Evolutionary conservation across 2,113 vertebrate species (phyloP), one percentile per base, ranked within the genome.

Genomic region (Motacilla alba): DNA sequence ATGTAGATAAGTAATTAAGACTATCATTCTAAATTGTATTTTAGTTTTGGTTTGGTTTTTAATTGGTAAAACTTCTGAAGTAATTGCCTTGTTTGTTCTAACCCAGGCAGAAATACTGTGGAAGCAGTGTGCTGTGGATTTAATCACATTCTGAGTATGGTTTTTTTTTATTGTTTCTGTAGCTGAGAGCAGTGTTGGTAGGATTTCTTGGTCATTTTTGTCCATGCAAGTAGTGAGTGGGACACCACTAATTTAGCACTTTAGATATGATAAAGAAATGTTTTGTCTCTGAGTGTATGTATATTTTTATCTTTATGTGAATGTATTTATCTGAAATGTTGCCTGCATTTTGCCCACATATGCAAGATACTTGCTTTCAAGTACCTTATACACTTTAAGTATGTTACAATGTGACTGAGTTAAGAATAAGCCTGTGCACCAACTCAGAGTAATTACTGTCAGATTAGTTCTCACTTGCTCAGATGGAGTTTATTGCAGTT

Each of bases 211-310:
- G 19, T 81, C 22, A 46, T 53, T 87, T 95, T 78, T 43, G 78
- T 75, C 30, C n/a, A 18, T 55, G 31, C 37, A 37, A 69, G 44
- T 53, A 62, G 24, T 78, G 50, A 31, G 11, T 39, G 58, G 47
- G 50, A 67, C 11, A 41, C 23, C 18, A 30, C 11, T 84, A 28
- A 26, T 77, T 62, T 70, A 62, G 22, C 46, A n/a, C 12, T 80
- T 94, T 11, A 35, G 27, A 33, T 47, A n/a, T 0, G 1, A 35
- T 49, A 46, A 80, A 79, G 5, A 50, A 53, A 47, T 28, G 5
- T 10, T 2, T 60, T n/a, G 1, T 83, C 4, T 68, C 0, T 41
- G 2, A 33, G 3, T 31, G 4, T 46, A 3, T 39, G 3, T 70
- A 2, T 35, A 6, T 59, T n/a, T 43, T 1, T 82, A 7, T 72